Percentiles rank a stretch among this genome's conserved stretches.
Conservation (phyloP, 92 coral and sea anemone genomes). For the Plumapathes pennacea region DNA sequence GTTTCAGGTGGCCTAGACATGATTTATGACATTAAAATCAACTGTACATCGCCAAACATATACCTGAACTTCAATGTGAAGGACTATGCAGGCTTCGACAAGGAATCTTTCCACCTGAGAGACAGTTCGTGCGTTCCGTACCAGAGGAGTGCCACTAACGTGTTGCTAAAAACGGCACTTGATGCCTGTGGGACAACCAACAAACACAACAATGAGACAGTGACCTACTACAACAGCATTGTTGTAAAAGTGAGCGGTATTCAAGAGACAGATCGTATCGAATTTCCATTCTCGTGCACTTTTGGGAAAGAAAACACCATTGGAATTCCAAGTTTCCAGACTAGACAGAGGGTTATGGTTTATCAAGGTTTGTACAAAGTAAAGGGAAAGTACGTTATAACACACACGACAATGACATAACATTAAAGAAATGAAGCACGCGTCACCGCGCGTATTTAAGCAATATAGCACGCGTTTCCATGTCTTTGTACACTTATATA, state of each 20-base stretch:
- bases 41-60: constrained; percentile 70
- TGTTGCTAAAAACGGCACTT: constrained; percentile 58
- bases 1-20: constrained; percentile 13
- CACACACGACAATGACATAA: too few species aligned
- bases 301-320: constrained; percentile 56
- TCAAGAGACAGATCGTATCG: constrained; percentile 43
- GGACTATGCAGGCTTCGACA: constrained; percentile 46
- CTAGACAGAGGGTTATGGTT: constrained; percentile 59
- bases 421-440: too few species aligned
- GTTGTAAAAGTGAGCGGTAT: constrained; percentile 42
- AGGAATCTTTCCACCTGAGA: constrained; percentile 51
- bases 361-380: too few species aligned
- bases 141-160: constrained; percentile 29
- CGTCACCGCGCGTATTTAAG: too few species aligned
- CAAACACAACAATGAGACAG: constrained; percentile 25
- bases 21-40: constrained; percentile 67
- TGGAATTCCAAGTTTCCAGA: constrained; percentile 80
- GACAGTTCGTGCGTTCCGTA: constrained; percentile 50
- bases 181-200: constrained; percentile 72
- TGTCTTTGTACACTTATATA: too few species aligned
- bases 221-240: constrained; percentile 67
- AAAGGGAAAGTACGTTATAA: too few species aligned
- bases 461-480: too few species aligned
- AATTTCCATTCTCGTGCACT: constrained; percentile 82
- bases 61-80: constrained; percentile 59